Evolutionary conservation across 2,113 vertebrate genomes (phyloP).

Genomic region (Corythaixoides concolor): DNA sequence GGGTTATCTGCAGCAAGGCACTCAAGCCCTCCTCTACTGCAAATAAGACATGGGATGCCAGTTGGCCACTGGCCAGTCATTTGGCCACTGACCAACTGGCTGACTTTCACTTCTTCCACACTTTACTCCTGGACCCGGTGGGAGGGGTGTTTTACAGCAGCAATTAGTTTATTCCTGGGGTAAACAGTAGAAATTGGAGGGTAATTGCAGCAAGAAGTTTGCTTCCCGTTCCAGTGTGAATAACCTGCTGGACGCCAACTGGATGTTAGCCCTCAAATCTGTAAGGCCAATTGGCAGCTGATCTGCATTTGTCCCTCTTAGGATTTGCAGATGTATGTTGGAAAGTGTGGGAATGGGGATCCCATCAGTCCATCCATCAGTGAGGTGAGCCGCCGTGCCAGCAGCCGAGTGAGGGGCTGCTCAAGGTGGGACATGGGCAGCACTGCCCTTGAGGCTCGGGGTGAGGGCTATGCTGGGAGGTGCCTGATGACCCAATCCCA

Average conservation of each 20-base stretch:
- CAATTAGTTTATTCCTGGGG: constrained; percentile 67
- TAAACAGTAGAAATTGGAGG: constrained; percentile 66
- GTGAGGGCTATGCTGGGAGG: not conserved
- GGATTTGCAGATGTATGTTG: constrained; percentile 31
- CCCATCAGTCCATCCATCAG: not conserved
- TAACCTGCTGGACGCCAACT: constrained; percentile 50
- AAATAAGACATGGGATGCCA: constrained; percentile 10
- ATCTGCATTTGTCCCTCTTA: constrained; percentile 38
- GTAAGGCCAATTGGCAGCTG: constrained; percentile 38
- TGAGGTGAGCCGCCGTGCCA: fast-evolving
- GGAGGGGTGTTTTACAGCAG: constrained; percentile 61
- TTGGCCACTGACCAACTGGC: constrained; percentile 58
- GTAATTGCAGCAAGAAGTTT: constrained; percentile 61
- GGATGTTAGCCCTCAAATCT: constrained; percentile 46
- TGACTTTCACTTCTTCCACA: constrained; percentile 3
- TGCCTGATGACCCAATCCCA: not conserved
- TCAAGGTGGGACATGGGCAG: not conserved
- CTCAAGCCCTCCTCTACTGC: not conserved
- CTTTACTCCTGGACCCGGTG: constrained; percentile 44
- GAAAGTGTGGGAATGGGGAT: not conserved
- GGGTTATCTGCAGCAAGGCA: constrained; percentile 21
- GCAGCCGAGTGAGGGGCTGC: not conserved
- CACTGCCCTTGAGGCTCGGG: fast-evolving
- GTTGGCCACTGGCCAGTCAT: constrained; percentile 39
- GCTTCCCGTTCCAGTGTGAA: constrained; percentile 54